Evolutionary conservation across 2,888 invertebrate species (phyloP), one percentile per base, ranked within the genome.

Genomic region (Ophraella communa): DNA sequence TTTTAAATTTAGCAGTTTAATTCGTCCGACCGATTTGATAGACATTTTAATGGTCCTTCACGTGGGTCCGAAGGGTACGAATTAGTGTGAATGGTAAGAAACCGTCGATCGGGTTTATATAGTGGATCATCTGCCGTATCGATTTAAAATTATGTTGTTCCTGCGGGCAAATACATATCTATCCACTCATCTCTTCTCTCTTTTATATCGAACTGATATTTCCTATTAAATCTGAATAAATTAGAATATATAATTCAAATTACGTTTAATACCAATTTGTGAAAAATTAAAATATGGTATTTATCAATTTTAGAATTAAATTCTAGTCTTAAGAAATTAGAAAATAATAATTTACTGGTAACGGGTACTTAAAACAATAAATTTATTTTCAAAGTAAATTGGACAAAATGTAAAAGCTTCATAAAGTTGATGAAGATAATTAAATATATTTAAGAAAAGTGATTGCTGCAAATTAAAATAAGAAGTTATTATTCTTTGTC

Each of bases 111-210:
- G 64, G 45, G 56, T 64, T 65, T 61, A n/a, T n/a, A 55, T 64
- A 66, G 69, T 64, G 62, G 70, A 69, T 72, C 66, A 66, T 72
- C 71, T 68, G 65, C 62, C 57, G 45, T 67, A 67, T 63, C 62
- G 62, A 65, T 65, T 65, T 59, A 56, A 62, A 67, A 62, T 67
- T 67, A 65, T 67, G 55, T 59, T 53, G 52, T 57, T 47, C 64
- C 67, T 60, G 18, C 56, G 30, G 67, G 67, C 67, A 57, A 67
- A 67, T 60, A 65, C 60, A 65, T 67, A 62, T 44, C 49, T 51
- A 62, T 44, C 49, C 27, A 47, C 27, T 39, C 54, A 58, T 64
- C 64, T 67, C 57, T 58, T 49, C 42, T 7, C 5, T 7, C 17
- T 39, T 39, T 49, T 51, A 55, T 49, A 33, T 44, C 39, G 45